Evolutionary conservation across 2,888 invertebrate species (phyloP).

Genomic region (Octodonta nipae): DNA sequence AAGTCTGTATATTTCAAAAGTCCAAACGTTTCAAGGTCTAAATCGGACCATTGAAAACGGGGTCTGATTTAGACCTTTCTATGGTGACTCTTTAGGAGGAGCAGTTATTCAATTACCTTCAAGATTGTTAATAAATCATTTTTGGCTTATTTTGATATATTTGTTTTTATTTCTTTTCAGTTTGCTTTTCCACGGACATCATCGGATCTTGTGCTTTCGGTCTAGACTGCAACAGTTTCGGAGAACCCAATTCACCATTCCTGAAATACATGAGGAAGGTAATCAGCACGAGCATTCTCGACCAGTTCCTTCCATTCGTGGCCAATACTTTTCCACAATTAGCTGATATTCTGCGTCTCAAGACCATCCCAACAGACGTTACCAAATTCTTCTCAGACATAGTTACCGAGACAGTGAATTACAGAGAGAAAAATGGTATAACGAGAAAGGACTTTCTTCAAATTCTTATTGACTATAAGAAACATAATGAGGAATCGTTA

Average conservation of each 20-base stretch:
- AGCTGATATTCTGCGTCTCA: conserved; percentile 14
- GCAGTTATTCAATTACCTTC: no score
- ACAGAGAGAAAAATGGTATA: conserved; percentile 34
- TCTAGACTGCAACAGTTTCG: conserved; percentile 42
- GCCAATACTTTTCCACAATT: conserved; percentile 11
- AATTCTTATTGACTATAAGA: conserved; percentile 27
- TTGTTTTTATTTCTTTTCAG: conserved; percentile 3
- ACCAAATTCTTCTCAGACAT: conserved; percentile 34
- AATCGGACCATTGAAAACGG: no score
- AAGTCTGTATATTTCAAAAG: no score
- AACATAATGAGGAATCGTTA: not conserved
- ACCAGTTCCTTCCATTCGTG: conserved; percentile 6
- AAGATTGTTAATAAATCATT: no score
- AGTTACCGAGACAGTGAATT: conserved; percentile 33
- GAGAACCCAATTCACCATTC: conserved; percentile 38
- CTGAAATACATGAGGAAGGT: conserved; percentile 12
- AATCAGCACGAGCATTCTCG: conserved; percentile 4
- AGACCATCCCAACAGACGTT: conserved; percentile 16
- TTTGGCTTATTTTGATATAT: not conserved
- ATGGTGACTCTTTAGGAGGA: no score
- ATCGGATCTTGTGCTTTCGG: conserved; percentile 42
- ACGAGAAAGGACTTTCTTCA: conserved; percentile 41
- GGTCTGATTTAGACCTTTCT: no score
- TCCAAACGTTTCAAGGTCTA: no score
- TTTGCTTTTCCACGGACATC: conserved; percentile 14